Conservation (phyloP, 1,140 invertebrate species). For the Heliothis subflexa region DNA sequence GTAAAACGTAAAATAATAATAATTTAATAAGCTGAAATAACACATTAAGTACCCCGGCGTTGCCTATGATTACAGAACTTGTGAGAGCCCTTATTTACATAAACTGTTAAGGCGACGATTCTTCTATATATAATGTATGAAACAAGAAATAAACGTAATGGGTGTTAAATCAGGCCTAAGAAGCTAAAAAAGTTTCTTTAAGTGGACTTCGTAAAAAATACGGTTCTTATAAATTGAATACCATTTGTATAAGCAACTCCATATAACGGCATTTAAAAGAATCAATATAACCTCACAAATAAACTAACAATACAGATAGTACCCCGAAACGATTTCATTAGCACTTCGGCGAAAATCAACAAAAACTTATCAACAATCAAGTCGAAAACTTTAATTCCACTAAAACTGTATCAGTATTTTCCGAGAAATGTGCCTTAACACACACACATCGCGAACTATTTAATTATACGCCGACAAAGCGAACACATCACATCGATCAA, state of each 20-base stretch:
- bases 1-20: conserved; percentile 22
- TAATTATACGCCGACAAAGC: conserved; percentile 57
- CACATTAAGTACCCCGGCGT: conserved; percentile 9
- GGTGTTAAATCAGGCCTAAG: too few relatives aligned
- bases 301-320: not conserved
- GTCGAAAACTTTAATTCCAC: conserved; percentile 24
- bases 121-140: not conserved
- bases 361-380: conserved; percentile 28
- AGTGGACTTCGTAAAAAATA: too few relatives aligned
- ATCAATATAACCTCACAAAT: not conserved
- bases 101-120: conserved; percentile 33
- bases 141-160: not conserved
- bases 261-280: too few relatives aligned
- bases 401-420: conserved; percentile 32
- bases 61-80: conserved; percentile 30
- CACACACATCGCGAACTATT: conserved; percentile 51
- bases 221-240: too few relatives aligned
- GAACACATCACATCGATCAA: conserved; percentile 63
- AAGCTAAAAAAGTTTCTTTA: too few relatives aligned
- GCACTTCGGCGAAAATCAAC: conserved; percentile 11
- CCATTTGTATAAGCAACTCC: too few relatives aligned
- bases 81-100: conserved; percentile 28
- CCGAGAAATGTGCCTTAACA: conserved; percentile 43
- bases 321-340: conserved; percentile 1
- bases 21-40: conserved; percentile 35